phyloP scores from a whole-genome alignment of 2,888 invertebrate species.

The Rotaria socialis region DNA sequence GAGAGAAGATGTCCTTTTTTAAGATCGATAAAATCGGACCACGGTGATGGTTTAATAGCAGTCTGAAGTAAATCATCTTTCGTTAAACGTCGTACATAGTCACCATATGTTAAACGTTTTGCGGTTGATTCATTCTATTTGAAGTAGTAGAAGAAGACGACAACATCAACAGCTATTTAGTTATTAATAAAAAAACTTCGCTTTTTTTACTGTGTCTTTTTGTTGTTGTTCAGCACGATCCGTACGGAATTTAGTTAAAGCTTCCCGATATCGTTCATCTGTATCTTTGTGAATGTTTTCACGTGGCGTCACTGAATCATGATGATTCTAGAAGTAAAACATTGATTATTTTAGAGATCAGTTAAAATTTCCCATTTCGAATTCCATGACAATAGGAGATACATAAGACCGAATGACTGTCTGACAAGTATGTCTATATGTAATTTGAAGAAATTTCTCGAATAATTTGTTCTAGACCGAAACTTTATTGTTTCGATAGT shows the following conservation, averaged over 20 bases:
- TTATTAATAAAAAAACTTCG: no score
- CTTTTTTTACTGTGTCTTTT: background rate
- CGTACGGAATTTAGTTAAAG: background rate
- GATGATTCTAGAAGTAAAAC: background rate
- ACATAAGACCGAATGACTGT: no score
- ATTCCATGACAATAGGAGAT: no score
- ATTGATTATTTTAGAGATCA: no score
- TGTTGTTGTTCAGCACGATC: constrained; percentile 17
- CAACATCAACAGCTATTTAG: no score
- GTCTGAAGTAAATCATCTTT: background rate
- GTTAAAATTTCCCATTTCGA: no score
- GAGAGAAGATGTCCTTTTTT: background rate
- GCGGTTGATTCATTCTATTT: constrained; percentile 23
- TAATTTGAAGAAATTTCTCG: no score
- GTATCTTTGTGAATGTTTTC: background rate
- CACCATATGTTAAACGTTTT: background rate
- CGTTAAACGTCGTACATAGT: background rate
- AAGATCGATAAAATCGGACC: background rate
- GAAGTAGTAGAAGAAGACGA: no score
- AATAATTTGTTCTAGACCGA: no score
- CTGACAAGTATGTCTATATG: no score
- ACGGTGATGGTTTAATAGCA: background rate
- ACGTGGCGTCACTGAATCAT: background rate
- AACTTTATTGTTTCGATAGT: no score
- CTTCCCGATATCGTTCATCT: background rate